A percentile compares a stretch with the other conserved stretches of the same genome.
phyloP scores from a whole-genome alignment of 2,113 vertebrate genomes.

The Caranx melampygus region DNA sequence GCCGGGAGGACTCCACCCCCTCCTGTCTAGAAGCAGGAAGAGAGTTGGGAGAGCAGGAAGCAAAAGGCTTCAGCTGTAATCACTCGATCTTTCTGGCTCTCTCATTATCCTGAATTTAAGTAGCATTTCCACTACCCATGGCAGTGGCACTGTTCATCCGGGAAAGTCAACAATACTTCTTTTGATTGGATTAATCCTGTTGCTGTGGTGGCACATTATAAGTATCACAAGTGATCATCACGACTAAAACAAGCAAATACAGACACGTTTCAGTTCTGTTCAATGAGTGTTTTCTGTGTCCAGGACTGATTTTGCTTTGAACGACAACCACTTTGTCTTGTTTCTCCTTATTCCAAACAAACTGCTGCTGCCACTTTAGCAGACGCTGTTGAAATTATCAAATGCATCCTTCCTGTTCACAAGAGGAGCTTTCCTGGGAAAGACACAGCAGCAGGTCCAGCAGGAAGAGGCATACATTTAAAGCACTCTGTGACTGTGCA shows the following conservation, averaged over 20 bases:
- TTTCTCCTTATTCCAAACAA: background rate
- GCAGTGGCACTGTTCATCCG: background rate
- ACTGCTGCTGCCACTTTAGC: no score
- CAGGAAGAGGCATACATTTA: no score
- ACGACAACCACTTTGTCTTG: background rate
- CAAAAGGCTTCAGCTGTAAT: constrained; percentile 41
- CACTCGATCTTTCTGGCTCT: constrained; percentile 40
- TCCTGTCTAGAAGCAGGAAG: constrained; percentile 37
- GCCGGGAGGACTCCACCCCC: constrained; percentile 57
- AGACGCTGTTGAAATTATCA: background rate
- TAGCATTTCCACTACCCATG: background rate
- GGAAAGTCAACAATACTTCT: background rate
- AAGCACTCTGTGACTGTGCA: no score
- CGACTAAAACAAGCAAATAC: background rate
- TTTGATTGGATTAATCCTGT: background rate
- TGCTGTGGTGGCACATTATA: background rate
- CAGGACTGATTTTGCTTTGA: background rate
- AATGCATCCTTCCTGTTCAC: background rate
- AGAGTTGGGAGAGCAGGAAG: constrained; percentile 64
- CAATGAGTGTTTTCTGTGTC: no score
- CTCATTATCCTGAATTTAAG: background rate
- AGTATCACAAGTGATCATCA: background rate
- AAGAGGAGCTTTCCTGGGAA: no score
- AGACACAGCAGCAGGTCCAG: no score
- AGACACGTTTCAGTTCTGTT: background rate